phyloP scores from a whole-genome alignment of 2,888 invertebrate genomes.

The Drosophila anomalata region DNA sequence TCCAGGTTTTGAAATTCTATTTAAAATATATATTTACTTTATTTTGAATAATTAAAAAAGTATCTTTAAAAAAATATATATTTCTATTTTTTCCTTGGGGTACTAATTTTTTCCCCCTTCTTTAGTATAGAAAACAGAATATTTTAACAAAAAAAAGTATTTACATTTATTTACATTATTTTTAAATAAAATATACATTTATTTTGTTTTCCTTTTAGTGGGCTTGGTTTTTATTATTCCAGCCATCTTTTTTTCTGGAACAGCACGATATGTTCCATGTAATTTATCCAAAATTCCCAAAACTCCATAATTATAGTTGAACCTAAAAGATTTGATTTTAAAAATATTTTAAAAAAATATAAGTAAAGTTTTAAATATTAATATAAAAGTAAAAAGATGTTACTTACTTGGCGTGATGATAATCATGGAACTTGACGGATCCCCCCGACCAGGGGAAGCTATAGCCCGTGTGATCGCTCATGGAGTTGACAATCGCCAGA shows the following conservation, averaged over 20 bases:
- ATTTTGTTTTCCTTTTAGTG: slow-evolving; percentile 21
- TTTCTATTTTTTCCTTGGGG: too few relatives aligned
- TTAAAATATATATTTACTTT: background rate
- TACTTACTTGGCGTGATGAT: slow-evolving; percentile 91
- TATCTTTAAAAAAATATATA: background rate
- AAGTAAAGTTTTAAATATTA: background rate
- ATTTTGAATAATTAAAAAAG: background rate
- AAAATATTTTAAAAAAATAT: background rate
- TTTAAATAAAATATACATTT: background rate
- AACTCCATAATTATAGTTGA: slow-evolving; percentile 92
- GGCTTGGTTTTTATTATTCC: slow-evolving; percentile 13
- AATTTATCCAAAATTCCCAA: slow-evolving; percentile 91
- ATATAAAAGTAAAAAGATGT: background rate
- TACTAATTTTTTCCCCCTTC: too few relatives aligned
- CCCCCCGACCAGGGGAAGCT: slow-evolving; percentile 90
- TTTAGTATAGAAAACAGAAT: too few relatives aligned
- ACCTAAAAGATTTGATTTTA: slow-evolving; percentile 84
- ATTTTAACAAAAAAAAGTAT: background rate
- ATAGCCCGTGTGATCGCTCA: slow-evolving; percentile 92
- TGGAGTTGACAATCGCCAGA: slow-evolving; percentile 89
- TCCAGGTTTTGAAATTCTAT: background rate
- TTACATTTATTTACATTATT: background rate
- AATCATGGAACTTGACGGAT: slow-evolving; percentile 93
- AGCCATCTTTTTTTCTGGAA: background rate
- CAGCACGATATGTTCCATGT: slow-evolving; percentile 91